phyloP scores from a whole-genome alignment of 2,113 vertebrate species.

The Serilophus lunatus region DNA sequence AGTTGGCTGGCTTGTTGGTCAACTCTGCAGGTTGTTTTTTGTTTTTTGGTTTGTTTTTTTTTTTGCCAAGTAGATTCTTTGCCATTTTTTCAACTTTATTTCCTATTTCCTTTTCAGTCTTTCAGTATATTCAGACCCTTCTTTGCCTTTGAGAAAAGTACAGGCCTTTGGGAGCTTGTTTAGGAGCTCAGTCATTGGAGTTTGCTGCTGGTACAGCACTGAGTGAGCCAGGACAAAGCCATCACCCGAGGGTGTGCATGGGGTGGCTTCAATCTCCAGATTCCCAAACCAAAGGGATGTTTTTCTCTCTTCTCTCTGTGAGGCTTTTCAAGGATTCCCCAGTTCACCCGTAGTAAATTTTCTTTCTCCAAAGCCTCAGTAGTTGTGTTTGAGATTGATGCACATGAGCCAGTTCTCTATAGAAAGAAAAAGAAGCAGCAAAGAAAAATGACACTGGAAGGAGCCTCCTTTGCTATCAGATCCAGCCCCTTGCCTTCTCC shows the following conservation, averaged over 20 bases:
- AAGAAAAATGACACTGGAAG: neutral
- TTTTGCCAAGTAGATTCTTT: neutral
- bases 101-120: neutral
- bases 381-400: neutral
- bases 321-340: neutral
- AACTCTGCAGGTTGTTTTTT: neutral
- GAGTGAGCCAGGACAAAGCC: neutral
- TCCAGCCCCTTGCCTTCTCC: neutral
- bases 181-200: neutral
- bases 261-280: neutral
- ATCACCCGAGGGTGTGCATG: neutral
- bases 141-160: neutral
- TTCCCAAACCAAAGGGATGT: neutral
- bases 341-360: fast-evolving
- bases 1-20: neutral
- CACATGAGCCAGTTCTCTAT: neutral
- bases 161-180: neutral
- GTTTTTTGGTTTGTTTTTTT: no score
- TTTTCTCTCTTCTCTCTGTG: neutral
- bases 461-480: neutral
- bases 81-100: neutral
- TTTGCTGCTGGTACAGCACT: neutral
- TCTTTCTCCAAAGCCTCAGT: neutral
- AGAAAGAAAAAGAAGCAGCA: neutral
- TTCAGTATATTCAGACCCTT: neutral